Base-by-base conservation (phyloP, 2,888 invertebrate species). In the Hartigia nigra region DNA sequence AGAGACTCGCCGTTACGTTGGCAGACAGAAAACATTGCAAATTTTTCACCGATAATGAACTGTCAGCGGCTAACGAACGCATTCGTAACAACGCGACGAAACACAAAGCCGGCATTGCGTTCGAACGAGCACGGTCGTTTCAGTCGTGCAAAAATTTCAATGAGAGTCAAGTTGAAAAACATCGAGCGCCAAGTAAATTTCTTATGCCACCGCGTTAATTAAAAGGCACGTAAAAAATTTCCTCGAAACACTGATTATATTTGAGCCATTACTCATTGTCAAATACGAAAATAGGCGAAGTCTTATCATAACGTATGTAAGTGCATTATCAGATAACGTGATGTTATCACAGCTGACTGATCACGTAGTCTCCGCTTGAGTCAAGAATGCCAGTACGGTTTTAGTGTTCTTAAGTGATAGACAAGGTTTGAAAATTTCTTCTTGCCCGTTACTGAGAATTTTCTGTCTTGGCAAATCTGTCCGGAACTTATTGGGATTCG, bases 41-140 rank as follows among this genome's bases (percentile, higher is more conserved):
- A 85, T 85, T 85, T 85, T 85, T 86, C 86, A 86, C 72, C 69
- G 77, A 37, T 86, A 86, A 85, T 86, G 83, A 86, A 81, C 84
- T 82, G 84, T 85, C 86, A 80, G 76, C 74, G 78, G 70, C 72
- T 72, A 72, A 72, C 72, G 72, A 72, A 72, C 31, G 34, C 72
- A 72, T 72, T 32, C 72, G 12, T 72, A 72, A 72, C 72, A 72
- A 55, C 32, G 34, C 31, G 34, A 32, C 31, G 34, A 31, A 72
- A 72, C 32, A 72, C 31, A 72, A 72, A 72, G 31, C 55, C 55
- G 23, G 9, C 55, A 2, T 55, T 55, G 23, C 55, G 31, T 32
- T 31, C 14, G 34, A 31, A 72, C 72, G 12, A 23, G 32, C 72
- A 12, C 31, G 12, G 12, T 14, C 12, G 34, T 31, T 31, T 34